Evolutionary conservation across 2,113 vertebrate genomes (phyloP), one percentile per base, ranked within the genome.

Genomic region (Grus americana): DNA sequence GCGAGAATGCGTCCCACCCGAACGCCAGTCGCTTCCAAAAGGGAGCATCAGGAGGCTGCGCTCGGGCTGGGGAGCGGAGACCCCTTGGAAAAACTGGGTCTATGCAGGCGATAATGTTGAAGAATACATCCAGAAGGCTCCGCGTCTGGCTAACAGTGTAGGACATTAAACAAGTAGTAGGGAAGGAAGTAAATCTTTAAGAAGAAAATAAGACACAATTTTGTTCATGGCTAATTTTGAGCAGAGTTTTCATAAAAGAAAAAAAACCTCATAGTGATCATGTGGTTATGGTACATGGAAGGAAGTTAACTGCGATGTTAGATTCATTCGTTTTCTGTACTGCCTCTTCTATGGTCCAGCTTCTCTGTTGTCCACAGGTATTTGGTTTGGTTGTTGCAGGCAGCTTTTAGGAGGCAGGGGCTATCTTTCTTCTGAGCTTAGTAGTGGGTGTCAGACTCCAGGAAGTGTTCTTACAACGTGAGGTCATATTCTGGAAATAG

Each of bases 71-170:
- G 22, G 57, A 57, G 34, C 5, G 49, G 84, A 72, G 22, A 94
- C 19, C 26, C 27, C 32, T 5, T 32, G 24, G 72, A 49, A 74
- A 72, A 70, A 55, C 0, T 18, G 13, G 26, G 55, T 55, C 36
- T 44, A 1, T 36, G 38, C 22, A 65, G 72, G 66, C 1, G 2
- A 26, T 17, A 50, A 19, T 0, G 0, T 4, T 24, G 47, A 61
- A 66, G n/a, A 65, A 62, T 32, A 27, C 46, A 66, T 5, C 7
- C 78, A 73, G 40, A 27, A 52, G 36, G 36, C 42, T 80, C 63
- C 7, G 1, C 0, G 1, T 40, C 29, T 61, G 44, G 46, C 47
- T 84, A 26, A 34, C 4, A 2, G 20, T 47, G 67, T 47, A 36
- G 34, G 29, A 38, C 0, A 1, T 58, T 23, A 79, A 71, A 68